Evolutionary conservation across 2,797 vertebrate species (phyloP).

Genomic region (Pogoniulus pusillus): DNA sequence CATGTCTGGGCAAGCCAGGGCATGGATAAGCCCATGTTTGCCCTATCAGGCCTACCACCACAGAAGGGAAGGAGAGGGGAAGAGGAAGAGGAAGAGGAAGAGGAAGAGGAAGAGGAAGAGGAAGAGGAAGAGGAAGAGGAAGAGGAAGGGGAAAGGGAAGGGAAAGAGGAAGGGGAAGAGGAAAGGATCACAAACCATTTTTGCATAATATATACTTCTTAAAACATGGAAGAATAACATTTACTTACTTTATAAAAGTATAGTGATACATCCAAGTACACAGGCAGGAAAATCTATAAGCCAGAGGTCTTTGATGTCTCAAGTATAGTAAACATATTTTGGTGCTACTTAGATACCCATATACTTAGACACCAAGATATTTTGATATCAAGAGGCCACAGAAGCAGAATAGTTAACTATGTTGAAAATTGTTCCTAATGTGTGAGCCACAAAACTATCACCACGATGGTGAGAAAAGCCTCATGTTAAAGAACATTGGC

Average conservation of each 20-base stretch:
- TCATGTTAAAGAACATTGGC: slow-evolving; percentile 21
- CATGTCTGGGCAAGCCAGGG: too few species aligned
- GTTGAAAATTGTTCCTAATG: background rate
- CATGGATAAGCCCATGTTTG: too few species aligned
- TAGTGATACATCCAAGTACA: background rate
- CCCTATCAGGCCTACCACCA: too few species aligned
- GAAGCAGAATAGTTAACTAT: slow-evolving; percentile 33
- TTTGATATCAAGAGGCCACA: background rate
- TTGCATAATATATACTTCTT: background rate
- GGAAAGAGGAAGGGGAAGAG: background rate
- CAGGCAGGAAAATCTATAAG: background rate
- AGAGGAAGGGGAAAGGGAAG: too few species aligned
- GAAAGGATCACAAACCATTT: background rate
- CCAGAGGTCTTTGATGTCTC: background rate
- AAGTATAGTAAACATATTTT: background rate
- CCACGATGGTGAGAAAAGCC: slow-evolving; percentile 47
- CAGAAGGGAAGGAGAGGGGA: too few species aligned
- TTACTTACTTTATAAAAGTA: background rate
- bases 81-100: background rate
- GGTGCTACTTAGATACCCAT: background rate
- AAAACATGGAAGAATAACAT: background rate
- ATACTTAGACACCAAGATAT: background rate
- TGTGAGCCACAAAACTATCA: background rate
- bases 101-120: background rate
- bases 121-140: background rate